Evolutionary conservation across 2,888 invertebrate species (phyloP).

Genomic region (Drosophila colorata): DNA sequence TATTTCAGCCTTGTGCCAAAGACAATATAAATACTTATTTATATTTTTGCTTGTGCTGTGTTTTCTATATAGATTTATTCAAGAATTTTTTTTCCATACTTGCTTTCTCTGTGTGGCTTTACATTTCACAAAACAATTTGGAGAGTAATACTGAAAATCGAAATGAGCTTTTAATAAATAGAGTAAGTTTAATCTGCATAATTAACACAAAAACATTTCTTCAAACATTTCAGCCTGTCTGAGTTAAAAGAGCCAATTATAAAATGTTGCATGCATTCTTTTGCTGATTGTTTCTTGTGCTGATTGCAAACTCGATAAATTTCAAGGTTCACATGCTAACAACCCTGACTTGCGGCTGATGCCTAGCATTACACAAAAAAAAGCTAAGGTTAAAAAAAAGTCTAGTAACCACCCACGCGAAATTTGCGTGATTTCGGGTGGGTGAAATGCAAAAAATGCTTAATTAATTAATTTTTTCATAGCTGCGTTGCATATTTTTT

Average conservation of each 20-base stretch:
- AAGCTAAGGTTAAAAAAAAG: constrained; percentile 10
- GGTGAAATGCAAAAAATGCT: constrained; percentile 55
- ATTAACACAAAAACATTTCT: not conserved
- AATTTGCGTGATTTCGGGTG: constrained; percentile 35
- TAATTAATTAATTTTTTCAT: constrained; percentile 65
- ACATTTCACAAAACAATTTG: no score
- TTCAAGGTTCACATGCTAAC: constrained; percentile 3
- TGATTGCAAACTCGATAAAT: not conserved
- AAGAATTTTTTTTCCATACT: no score
- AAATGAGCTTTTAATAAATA: no score
- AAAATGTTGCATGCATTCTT: not conserved
- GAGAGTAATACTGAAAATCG: no score
- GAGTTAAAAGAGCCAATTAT: not conserved
- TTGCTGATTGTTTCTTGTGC: not conserved
- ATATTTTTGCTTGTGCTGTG: no score
- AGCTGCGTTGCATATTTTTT: constrained; percentile 50
- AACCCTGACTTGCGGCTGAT: constrained; percentile 18
- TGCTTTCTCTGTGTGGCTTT: no score
- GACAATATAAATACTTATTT: no score
- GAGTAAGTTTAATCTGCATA: not conserved
- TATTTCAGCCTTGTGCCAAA: no score
- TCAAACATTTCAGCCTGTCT: no score
- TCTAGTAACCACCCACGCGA: constrained; percentile 44
- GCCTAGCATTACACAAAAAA: not conserved
- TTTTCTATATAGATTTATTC: no score